phyloP scores from a whole-genome alignment of 2,797 vertebrate species.

The Pseudochirops corinnae region DNA sequence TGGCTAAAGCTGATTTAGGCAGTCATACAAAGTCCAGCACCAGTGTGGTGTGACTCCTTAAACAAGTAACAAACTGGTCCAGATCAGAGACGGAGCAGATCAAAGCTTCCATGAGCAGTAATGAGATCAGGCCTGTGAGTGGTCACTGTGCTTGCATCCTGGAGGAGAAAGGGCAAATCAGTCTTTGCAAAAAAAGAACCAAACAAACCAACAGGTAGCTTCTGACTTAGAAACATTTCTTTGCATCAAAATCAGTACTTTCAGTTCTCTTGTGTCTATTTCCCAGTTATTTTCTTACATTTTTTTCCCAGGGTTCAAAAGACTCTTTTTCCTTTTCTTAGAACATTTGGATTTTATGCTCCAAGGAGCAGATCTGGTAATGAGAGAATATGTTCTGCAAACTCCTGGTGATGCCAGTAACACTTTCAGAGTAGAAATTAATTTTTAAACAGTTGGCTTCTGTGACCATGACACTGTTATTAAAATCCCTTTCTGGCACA shows the following conservation, averaged over 20 bases:
- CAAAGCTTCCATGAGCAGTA: background rate
- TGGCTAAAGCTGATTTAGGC: background rate
- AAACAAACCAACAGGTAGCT: background rate
- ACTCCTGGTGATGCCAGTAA: slow-evolving; percentile 74
- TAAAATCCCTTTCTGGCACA: slow-evolving; percentile 77
- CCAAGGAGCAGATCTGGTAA: slow-evolving; percentile 68
- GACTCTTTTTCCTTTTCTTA: slow-evolving; percentile 70
- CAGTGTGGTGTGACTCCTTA: background rate
- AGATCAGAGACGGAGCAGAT: background rate
- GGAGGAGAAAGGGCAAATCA: background rate
- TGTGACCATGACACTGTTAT: slow-evolving; percentile 77
- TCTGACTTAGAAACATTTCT: background rate
- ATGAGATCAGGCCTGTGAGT: background rate
- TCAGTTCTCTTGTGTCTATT: background rate
- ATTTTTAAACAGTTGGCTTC: slow-evolving; percentile 82
- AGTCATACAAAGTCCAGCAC: background rate
- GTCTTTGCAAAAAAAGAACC: too few species aligned
- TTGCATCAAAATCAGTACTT: background rate
- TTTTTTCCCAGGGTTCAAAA: slow-evolving; percentile 61
- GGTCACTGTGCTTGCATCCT: background rate
- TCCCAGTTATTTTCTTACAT: slow-evolving; percentile 64
- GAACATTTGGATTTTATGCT: slow-evolving; percentile 72
- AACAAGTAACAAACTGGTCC: background rate
- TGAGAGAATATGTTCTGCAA: slow-evolving; percentile 78
- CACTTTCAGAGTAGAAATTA: slow-evolving; percentile 82